Evolutionary conservation across 2,888 invertebrate species (phyloP), one percentile per base, ranked within the genome.

Genomic region (Aphrophora alni): DNA sequence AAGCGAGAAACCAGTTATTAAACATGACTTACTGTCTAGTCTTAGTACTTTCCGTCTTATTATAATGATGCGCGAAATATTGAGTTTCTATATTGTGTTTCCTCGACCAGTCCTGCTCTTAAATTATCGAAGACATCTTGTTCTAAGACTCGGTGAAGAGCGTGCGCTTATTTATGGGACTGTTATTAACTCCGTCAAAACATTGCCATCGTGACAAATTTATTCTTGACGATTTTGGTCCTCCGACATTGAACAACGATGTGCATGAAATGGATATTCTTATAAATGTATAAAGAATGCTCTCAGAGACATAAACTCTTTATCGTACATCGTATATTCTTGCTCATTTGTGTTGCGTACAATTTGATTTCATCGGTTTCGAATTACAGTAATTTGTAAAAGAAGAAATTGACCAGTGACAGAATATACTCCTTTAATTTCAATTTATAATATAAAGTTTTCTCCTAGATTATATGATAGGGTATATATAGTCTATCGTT

Each of bases 41-140:
- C 59, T 59, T 21, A 21, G 59, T 59, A 8, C 59, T 21, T 21
- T 2, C 21, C 12, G 59, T 21, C 59, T 59, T 59, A 5, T 21
- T 59, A 59, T 59, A 59, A 59, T 59, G 59, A 59, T 21, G 59
- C 59, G 59, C 59, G 59, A 59, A 59, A 59, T 59, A 59, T 59
- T 59, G 59, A 59, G 21, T 59, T 59, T 12, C 17, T 10, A 59
- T 59, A 59, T 59, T 59, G 59, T 59, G 21, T 59, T 59, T 59
- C 59, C 59, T 21, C 21, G 59, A 33, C 21, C 33, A 33, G 10
- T 33, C 8, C 44, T 44, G 44, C 17, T 17, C 17, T 44, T 44
- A 44, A 44, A 44, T 44, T 44, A 44, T 44, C 14, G 44, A 17
- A 17, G n/a, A 59, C 59, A 21, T 21, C 59, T 59, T 59, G 59